Conservation (phyloP, 2,113 vertebrate genomes). For the Phyllopteryx taeniolatus region DNA sequence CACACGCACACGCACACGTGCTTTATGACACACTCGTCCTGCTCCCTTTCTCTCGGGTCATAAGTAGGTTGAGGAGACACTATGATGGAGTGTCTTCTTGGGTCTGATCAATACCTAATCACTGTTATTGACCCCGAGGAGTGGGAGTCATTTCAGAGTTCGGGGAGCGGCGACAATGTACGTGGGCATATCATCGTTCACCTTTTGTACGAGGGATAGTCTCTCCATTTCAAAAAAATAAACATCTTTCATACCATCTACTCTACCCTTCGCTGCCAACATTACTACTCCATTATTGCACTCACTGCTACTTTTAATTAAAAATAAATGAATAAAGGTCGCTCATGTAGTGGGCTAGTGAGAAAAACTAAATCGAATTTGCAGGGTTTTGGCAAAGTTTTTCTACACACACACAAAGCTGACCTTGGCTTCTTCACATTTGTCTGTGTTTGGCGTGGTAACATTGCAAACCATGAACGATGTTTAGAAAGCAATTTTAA, state of each 20-base stretch:
- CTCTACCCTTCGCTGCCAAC: background rate
- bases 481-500: background rate
- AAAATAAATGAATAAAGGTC: background rate
- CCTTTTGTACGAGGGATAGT: slow-evolving; percentile 5
- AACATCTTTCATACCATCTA: background rate
- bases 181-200: slow-evolving; percentile 25
- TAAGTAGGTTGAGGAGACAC: slow-evolving; percentile 68
- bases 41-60: slow-evolving; percentile 51
- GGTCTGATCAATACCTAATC: slow-evolving; percentile 71
- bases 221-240: background rate
- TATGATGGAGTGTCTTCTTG: slow-evolving; percentile 68
- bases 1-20: slow-evolving; percentile 7
- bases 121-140: slow-evolving; percentile 66
- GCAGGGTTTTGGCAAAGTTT: background rate
- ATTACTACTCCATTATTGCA: background rate
- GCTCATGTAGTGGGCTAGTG: background rate
- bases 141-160: slow-evolving; percentile 10
- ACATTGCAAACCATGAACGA: background rate
- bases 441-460: too few species aligned
- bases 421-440: background rate
- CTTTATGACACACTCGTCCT: slow-evolving; percentile 31
- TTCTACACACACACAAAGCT: background rate
- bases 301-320: background rate
- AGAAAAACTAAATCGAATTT: background rate
- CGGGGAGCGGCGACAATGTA: background rate